phyloP scores from a whole-genome alignment of 2,113 vertebrate genomes.

The rabbit (Oryctolagus cuniculus) region mOryCun1.1 NC_091449.1:62571001-62571500 shows the following conservation, averaged over 20 bases:
- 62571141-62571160: neutral
- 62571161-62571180: conserved; percentile 8
- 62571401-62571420: conserved; percentile 7
- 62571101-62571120: neutral
- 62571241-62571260: neutral
- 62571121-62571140: neutral
- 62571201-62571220: neutral
- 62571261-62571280: neutral
- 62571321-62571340: conserved; percentile 32
- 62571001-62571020: neutral
- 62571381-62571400: conserved; percentile 45
- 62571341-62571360: neutral
- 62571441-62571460: conserved; percentile 28
- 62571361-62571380: conserved; percentile 24
- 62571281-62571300: conserved; percentile 44
- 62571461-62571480: conserved; percentile 30
- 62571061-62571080: conserved; percentile 25
- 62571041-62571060: neutral
- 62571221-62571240: neutral
- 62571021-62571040: neutral
- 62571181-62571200: neutral
- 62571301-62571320: neutral
- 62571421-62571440: conserved; percentile 37
- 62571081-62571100: neutral
- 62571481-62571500: conserved; percentile 32